Base-by-base conservation (phyloP, 2,888 invertebrate species). In the Julus scandinavius region DNA sequence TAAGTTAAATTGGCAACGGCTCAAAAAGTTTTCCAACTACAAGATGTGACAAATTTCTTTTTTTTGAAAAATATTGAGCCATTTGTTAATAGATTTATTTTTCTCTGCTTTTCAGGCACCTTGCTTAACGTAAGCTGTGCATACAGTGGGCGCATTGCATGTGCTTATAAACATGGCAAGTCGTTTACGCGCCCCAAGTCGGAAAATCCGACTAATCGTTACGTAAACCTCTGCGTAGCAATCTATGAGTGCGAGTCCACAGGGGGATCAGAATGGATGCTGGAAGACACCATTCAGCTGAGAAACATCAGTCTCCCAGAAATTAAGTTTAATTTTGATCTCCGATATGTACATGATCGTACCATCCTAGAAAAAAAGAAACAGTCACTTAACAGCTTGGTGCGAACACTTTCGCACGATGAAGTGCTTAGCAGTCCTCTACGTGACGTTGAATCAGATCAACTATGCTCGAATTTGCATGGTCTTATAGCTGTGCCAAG, bases 181-280 rank as follows among this genome's bases (percentile, higher is more conserved):
- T 97, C 97, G 15, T 97, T 97, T 92, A 97, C 97, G 0, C 94
- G 97, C 0, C 95, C 95, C 0, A 96, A 96, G 86, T 95, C 95
- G 91, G 94, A 94, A 90, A 95, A 96, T 92, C 95, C 95, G 0
- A 95, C 96, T 89, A 96, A 96, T 0, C 94, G 97, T 88, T 97
- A 96, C 92, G 97, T 97, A 41, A 97, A 97, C 92, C 93, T 97
- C 0, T 96, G 96, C 92, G 98, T 99, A 9, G 97, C 98, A 85
- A 98, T 99, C 90, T 99, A 98, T 93, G 99, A 99, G 92, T 99
- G 99, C 92, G 99, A 99, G 93, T 99, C 99, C 90, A 98, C 98
- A 7, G 99, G 98, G 87, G 99, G 94, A 13, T 94, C 94, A 15
- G 94, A 94, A 91, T 99, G 99, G 99, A 94, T 98, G 85, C 93